These are phyloP conservation scores for Ophioderma brevispina DNA, from an alignment of 35 echinoderm and acorn worm genomes.

Conservation along the genomic window DNA sequence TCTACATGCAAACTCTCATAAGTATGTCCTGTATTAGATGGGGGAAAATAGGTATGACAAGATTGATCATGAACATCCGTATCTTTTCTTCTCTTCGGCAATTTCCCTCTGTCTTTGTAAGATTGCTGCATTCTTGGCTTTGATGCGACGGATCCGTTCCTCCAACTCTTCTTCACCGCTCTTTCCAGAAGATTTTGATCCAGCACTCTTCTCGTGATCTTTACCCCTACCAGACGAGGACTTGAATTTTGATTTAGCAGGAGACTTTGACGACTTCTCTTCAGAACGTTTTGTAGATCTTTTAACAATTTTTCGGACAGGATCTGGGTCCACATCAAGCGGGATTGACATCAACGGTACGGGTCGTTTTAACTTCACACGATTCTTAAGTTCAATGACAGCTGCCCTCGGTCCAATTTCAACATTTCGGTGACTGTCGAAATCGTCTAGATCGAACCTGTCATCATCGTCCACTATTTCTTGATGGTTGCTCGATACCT, in stretches of 20 bases:
- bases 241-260: not conserved
- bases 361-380: slow-evolving; percentile 13
- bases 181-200: not conserved
- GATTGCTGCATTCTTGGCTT: slow-evolving; percentile 85
- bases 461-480: not conserved
- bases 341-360: not conserved
- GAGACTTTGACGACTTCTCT: not conserved
- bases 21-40: too few species aligned
- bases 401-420: slow-evolving; percentile 17
- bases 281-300: not conserved
- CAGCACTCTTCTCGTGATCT: not conserved
- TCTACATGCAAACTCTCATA: too few species aligned
- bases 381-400: slow-evolving; percentile 28
- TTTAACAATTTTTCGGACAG: not conserved
- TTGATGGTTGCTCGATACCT: not conserved
- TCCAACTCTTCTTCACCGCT: slow-evolving; percentile 58
- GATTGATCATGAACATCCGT: slow-evolving; percentile 17
- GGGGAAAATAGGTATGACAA: not conserved
- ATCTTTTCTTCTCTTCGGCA: slow-evolving; percentile 82
- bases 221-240: not conserved
- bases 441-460: not conserved
- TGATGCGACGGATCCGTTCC: slow-evolving; percentile 69
- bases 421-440: not conserved
- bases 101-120: slow-evolving; percentile 80
- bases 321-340: not conserved